Evolutionary conservation across 2,797 vertebrate species (phyloP), one percentile per base, ranked within the genome.

Genomic region (Myripristis jacobus): DNA sequence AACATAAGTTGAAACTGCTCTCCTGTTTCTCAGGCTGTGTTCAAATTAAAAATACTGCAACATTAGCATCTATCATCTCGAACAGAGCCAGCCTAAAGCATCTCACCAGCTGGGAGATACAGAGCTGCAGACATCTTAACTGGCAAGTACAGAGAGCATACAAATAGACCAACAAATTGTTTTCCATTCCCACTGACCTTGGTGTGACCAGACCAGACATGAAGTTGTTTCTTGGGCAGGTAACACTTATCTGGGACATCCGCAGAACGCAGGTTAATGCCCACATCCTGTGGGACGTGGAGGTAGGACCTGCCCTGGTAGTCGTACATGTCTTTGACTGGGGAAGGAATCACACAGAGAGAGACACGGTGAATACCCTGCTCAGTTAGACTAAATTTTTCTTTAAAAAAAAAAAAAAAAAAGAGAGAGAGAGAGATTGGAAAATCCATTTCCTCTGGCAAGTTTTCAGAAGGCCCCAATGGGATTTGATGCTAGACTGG

Each of bases 301-400:
- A 99, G 96, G 66, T 99, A 99, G 1, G 97, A 99, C 77, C 97
- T 95, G 48, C 98, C 98, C 86, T 99, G 98, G 84, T 99, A 99
- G 91, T 99, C 98, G 68, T 97, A 99, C 94, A 97, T 97, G 76
- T 99, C 98, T 92, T 99, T 99, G 87, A 98, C 98, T 99, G 87
- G 4, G 16, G 52, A 70, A 8, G 44, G 38, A 68, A 62, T 3
- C 52, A 68, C 16, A 69, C 1, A 72, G 36, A 38, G 36, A 52
- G 38, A 29, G 24, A 66, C 6, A 13, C 18, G 1, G 18, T 24
- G 36, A 61, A 24, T 46, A 46, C n/a, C 4, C 6, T 25, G 27
- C 6, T 22, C 13, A n/a, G 53, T 74, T 25, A 25, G 21, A 8
- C 52, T 48, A 53, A 0, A 38, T 19, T 11, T 44, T 38, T 29